phyloP scores from a whole-genome alignment of 2,113 vertebrate species.

The Gnathonemus longibarbis region DNA sequence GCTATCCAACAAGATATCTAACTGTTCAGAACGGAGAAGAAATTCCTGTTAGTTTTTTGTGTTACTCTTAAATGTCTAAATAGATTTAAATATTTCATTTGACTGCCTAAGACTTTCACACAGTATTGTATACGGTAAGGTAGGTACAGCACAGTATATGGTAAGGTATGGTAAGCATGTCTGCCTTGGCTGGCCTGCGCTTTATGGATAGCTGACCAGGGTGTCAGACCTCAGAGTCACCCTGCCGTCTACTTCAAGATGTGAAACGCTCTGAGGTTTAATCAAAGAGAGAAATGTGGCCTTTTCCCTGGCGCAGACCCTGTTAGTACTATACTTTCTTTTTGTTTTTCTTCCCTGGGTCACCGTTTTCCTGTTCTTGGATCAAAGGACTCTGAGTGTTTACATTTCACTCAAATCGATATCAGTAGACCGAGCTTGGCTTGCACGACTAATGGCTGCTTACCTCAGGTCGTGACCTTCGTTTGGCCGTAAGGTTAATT shows the following conservation, averaged over 20 bases:
- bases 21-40: background rate
- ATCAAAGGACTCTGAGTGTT: conserved; percentile 14
- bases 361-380: background rate
- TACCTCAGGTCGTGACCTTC: conserved; percentile 26
- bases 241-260: background rate
- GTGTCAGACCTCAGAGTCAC: background rate
- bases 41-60: background rate
- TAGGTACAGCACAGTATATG: too few relatives aligned
- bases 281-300: conserved; percentile 3
- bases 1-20: background rate
- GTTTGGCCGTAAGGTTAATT: background rate
- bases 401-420: conserved; percentile 31
- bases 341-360: background rate
- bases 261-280: background rate
- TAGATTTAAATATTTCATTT: background rate
- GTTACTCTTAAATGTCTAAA: background rate
- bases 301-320: conserved; percentile 11
- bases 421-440: conserved; percentile 21
- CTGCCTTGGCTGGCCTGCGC: background rate
- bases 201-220: background rate
- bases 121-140: background rate
- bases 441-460: conserved; percentile 30
- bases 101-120: background rate
- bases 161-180: background rate
- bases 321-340: conserved; percentile 22